A percentile compares a stretch with the other conserved stretches of the same genome.
Evolutionary conservation across 2,113 vertebrate species (phyloP).

Genomic region (Atractosteus spatula): DNA sequence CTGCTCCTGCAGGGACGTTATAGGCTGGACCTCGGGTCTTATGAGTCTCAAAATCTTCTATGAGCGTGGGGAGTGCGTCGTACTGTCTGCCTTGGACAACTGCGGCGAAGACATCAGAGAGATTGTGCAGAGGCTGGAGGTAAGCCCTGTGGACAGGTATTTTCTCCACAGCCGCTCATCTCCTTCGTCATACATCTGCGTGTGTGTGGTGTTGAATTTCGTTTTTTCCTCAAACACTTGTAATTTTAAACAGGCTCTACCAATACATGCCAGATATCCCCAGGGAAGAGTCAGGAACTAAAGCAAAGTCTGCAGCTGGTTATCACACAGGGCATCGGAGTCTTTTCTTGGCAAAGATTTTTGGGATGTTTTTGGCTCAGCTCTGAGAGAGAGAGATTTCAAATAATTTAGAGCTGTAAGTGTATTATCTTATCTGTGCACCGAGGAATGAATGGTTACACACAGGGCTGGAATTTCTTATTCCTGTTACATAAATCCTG

Average conservation of each 20-base stretch:
- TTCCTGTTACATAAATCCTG: no score
- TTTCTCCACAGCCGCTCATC: background rate
- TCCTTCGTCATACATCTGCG: no score
- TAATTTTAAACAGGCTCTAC: conserved; percentile 4
- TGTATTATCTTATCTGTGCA: no score
- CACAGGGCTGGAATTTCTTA: no score
- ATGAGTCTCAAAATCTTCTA: conserved; percentile 94
- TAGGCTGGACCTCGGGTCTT: conserved; percentile 93
- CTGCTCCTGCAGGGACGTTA: conserved; percentile 95
- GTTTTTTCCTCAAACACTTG: background rate
- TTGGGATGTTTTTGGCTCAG: conserved; percentile 16
- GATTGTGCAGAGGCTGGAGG: conserved; percentile 90
- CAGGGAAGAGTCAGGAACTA: conserved; percentile 8
- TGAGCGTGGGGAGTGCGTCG: conserved; percentile 91
- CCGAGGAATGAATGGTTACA: no score
- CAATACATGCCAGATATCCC: conserved; percentile 15
- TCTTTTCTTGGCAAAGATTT: conserved; percentile 6
- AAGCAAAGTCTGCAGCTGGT: background rate
- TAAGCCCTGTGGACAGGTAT: conserved; percentile 47
- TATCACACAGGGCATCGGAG: conserved; percentile 3
- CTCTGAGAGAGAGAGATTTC: conserved; percentile 15
- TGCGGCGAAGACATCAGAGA: conserved; percentile 86
- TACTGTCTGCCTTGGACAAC: conserved; percentile 81
- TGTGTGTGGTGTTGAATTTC: background rate
- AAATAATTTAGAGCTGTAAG: background rate